Evolutionary conservation across 1,140 invertebrate species (phyloP).

Genomic region (Drosophila ficusphila): DNA sequence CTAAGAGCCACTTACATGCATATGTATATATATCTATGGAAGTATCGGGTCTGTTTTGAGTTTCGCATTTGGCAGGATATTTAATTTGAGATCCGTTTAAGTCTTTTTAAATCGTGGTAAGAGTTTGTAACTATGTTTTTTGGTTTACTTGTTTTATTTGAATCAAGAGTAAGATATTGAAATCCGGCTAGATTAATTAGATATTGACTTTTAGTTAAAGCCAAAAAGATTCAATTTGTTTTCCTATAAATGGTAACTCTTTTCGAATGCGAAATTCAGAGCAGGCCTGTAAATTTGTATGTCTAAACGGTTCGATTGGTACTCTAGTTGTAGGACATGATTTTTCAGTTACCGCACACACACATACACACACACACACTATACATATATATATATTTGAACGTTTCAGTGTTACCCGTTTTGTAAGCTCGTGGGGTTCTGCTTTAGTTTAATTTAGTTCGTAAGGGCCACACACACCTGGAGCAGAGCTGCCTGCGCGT

Average conservation of each 20-base stretch:
- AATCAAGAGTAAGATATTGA: too few species aligned
- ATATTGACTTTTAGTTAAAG: background rate
- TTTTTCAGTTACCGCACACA: slow-evolving; percentile 25
- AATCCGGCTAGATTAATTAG: too few species aligned
- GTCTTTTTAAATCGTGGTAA: too few species aligned
- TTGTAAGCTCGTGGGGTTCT: slow-evolving; percentile 43
- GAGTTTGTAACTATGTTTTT: too few species aligned
- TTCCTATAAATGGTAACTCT: background rate
- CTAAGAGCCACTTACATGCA: slow-evolving; percentile 38
- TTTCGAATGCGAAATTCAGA: background rate
- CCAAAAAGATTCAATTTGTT: too few species aligned
- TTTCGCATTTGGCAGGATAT: background rate
- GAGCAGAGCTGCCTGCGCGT: slow-evolving; percentile 53
- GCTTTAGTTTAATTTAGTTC: slow-evolving; percentile 77
- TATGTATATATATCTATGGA: slow-evolving; percentile 44
- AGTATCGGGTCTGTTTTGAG: slow-evolving; percentile 15
- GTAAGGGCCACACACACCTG: slow-evolving; percentile 63
- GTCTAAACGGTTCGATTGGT: slow-evolving; percentile 38
- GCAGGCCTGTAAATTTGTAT: slow-evolving; percentile 23
- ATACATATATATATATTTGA: too few species aligned
- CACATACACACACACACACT: too few species aligned
- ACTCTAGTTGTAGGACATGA: slow-evolving; percentile 43
- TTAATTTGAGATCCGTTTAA: too few species aligned
- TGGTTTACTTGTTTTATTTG: too few species aligned
- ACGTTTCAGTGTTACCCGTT: slow-evolving; percentile 32